Conservation (phyloP, 2,113 vertebrate genomes). For the Leiothrix lutea region DNA sequence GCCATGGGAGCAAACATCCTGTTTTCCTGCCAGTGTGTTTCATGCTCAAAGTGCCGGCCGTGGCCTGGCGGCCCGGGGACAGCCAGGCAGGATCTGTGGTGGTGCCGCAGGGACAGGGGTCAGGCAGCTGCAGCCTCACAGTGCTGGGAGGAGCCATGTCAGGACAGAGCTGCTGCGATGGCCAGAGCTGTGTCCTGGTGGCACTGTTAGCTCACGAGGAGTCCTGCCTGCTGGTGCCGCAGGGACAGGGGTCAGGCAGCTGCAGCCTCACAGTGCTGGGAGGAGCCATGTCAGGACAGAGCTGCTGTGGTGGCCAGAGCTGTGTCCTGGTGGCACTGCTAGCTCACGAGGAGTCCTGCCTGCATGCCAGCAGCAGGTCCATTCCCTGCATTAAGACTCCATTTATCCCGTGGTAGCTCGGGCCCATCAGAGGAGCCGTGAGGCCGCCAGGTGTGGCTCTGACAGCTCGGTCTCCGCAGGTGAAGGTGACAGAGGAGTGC, state of each 20-base stretch:
- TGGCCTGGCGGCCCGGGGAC: background rate
- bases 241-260: too few relatives aligned
- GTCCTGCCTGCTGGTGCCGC: background rate
- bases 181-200: background rate
- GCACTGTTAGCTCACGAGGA: fast-evolving
- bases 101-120: background rate
- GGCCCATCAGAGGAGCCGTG: fast-evolving
- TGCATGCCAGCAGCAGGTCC: background rate
- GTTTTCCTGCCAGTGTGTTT: background rate
- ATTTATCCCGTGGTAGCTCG: fast-evolving
- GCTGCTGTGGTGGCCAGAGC: background rate
- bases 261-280: background rate
- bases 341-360: background rate
- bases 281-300: background rate
- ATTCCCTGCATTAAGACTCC: fast-evolving
- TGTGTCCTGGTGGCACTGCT: background rate
- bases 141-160: background rate
- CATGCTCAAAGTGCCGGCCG: background rate
- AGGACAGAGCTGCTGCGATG: background rate
- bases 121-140: background rate
- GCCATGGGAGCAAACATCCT: constrained; percentile 13
- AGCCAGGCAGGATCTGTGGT: background rate
- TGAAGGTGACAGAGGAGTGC: constrained; percentile 92
- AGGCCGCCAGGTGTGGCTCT: background rate
- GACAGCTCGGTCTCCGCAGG: constrained; percentile 63